Evolutionary conservation across 2,797 vertebrate species (phyloP).

Genomic region (Oreonectes daqikongensis): DNA sequence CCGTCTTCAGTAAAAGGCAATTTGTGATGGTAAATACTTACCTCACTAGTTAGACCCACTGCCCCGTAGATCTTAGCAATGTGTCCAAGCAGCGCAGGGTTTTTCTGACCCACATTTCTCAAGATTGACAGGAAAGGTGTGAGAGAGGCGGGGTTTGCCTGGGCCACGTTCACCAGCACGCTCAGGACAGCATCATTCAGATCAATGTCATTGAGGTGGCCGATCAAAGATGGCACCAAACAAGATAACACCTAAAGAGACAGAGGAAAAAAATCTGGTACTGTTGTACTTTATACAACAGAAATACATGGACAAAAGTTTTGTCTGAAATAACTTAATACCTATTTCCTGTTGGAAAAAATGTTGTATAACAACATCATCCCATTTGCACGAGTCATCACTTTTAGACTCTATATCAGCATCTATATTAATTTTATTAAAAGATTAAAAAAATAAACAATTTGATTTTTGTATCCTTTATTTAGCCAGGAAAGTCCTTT

Average conservation of each 20-base stretch:
- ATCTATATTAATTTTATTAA: too few relatives aligned
- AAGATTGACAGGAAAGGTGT: constrained; percentile 79
- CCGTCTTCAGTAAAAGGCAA: background rate
- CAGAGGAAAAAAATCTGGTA: constrained; percentile 17
- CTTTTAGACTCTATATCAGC: too few relatives aligned
- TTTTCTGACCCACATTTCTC: constrained; percentile 79
- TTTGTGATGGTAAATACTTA: constrained; percentile 58
- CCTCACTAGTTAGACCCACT: constrained; percentile 88
- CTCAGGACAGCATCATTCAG: constrained; percentile 81
- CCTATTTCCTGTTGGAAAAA: too few relatives aligned
- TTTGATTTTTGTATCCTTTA: too few relatives aligned
- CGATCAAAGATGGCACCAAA: constrained; percentile 81
- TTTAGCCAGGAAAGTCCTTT: too few relatives aligned
- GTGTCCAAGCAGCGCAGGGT: constrained; percentile 81
- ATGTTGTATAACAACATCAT: too few relatives aligned
- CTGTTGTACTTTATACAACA: background rate
- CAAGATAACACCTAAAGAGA: constrained; percentile 81
- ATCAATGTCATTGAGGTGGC: constrained; percentile 76
- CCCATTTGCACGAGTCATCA: too few relatives aligned
- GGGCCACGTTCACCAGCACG: constrained; percentile 82
- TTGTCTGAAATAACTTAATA: background rate
- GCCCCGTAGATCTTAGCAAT: constrained; percentile 88
- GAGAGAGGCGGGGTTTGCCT: constrained; percentile 82
- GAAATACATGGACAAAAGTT: background rate
- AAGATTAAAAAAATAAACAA: too few relatives aligned